These are phyloP conservation scores for Calephelis virginiensis DNA, from an alignment of 1,140 invertebrate species.

Conservation along the genomic window DNA sequence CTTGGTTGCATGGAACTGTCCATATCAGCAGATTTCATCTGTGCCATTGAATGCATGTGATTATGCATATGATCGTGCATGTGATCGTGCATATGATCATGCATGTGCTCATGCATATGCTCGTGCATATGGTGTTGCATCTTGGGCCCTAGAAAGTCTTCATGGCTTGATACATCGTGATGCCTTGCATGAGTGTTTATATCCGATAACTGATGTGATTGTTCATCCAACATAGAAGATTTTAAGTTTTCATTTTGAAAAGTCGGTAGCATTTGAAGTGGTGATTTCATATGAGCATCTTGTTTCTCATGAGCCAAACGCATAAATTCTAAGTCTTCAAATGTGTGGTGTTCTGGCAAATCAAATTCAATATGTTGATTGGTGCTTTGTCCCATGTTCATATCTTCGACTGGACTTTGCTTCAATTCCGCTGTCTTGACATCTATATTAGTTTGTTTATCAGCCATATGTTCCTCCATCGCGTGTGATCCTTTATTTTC, in stretches of 20 bases:
- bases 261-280: slow-evolving; percentile 7
- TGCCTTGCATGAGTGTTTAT: neutral
- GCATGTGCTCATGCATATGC: slow-evolving; percentile 2
- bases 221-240: slow-evolving; percentile 9
- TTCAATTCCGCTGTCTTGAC: slow-evolving; percentile 4
- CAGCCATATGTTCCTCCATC: neutral
- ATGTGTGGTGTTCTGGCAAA: slow-evolving; percentile 19
- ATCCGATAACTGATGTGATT: neutral
- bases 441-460: neutral
- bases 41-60: slow-evolving; percentile 26
- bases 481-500: neutral
- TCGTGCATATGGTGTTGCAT: slow-evolving; percentile 25
- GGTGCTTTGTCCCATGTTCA: neutral
- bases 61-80: slow-evolving; percentile 21
- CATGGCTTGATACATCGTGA: slow-evolving; percentile 1
- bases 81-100: slow-evolving; percentile 21
- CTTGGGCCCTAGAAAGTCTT: slow-evolving; percentile 20
- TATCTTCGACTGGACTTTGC: neutral
- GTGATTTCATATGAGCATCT: slow-evolving; percentile 9
- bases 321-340: slow-evolving; percentile 19
- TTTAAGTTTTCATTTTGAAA: slow-evolving; percentile 18
- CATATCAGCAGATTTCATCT: slow-evolving; percentile 32
- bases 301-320: slow-evolving; percentile 23
- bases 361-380: slow-evolving; percentile 13
- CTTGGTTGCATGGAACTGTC: slow-evolving; percentile 41